Conservation (phyloP, 2,797 vertebrate genomes). For the Danionella dracula region DNA sequence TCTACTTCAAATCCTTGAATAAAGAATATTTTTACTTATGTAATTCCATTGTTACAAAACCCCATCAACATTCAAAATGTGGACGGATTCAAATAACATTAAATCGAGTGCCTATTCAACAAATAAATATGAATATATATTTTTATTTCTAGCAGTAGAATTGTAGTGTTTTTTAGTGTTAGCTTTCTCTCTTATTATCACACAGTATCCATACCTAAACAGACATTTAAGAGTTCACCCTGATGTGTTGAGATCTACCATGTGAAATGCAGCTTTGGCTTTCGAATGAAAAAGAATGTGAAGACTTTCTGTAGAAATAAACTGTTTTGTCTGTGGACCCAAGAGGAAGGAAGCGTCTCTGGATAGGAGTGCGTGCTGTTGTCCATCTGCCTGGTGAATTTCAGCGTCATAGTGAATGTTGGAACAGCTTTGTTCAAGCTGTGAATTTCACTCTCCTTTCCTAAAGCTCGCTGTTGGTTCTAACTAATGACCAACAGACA, state of each 20-base stretch:
- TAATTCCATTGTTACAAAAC: no score
- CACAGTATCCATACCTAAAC: neutral
- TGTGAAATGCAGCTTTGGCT: neutral
- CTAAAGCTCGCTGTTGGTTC: no score
- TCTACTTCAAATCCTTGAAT: no score
- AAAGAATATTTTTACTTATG: no score
- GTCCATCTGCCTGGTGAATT: neutral
- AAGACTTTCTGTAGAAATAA: neutral
- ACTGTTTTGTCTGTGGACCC: neutral
- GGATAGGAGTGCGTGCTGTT: neutral
- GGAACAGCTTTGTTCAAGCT: neutral
- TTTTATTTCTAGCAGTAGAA: no score
- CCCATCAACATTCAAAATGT: no score
- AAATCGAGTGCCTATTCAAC: no score
- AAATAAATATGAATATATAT: no score
- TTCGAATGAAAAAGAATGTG: neutral
- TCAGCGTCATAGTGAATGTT: neutral
- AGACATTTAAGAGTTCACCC: neutral
- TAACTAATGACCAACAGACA: no score
- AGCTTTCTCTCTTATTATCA: neutral
- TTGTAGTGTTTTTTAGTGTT: no score
- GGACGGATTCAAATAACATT: no score
- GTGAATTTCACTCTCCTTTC: no score
- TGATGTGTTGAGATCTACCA: neutral
- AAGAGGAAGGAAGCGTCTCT: neutral